phyloP scores from a whole-genome alignment of 2,113 vertebrate species.

The Butorides virescens region DNA sequence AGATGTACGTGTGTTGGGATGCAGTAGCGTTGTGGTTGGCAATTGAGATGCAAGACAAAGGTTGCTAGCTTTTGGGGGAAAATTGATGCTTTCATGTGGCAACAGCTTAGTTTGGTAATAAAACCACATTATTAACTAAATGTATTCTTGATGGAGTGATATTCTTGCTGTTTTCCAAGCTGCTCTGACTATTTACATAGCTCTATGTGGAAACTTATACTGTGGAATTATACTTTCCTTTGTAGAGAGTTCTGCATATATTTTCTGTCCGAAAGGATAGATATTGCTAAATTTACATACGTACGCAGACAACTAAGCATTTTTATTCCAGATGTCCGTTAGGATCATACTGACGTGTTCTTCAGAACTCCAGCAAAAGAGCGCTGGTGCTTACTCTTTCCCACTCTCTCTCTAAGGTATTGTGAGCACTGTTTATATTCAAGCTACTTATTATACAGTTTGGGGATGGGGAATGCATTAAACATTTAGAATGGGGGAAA shows the following conservation, averaged over 20 bases:
- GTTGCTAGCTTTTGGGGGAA: slow-evolving; percentile 2
- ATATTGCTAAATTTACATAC: slow-evolving; percentile 39
- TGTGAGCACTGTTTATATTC: slow-evolving; percentile 47
- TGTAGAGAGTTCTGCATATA: slow-evolving; percentile 27
- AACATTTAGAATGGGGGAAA: background rate
- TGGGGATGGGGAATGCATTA: slow-evolving; percentile 36
- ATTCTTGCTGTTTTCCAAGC: background rate
- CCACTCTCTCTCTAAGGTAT: slow-evolving; percentile 16
- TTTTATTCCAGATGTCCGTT: slow-evolving; percentile 29
- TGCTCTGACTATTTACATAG: background rate
- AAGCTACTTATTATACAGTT: slow-evolving; percentile 49
- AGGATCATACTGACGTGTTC: slow-evolving; percentile 30
- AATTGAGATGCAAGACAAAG: slow-evolving; percentile 6
- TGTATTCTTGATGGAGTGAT: slow-evolving; percentile 5
- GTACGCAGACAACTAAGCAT: background rate
- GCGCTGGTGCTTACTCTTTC: background rate
- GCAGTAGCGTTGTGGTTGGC: background rate
- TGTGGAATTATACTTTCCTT: slow-evolving; percentile 10
- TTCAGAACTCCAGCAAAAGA: slow-evolving; percentile 34
- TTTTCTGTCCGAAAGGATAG: slow-evolving; percentile 22
- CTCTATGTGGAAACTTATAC: background rate
- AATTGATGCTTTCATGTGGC: slow-evolving; percentile 18
- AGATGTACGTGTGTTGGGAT: background rate
- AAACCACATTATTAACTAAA: background rate
- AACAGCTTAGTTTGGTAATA: slow-evolving; percentile 12